Evolutionary conservation across 2,797 vertebrate genomes (phyloP).

Genomic region (Ctenopoma kingsleyae): DNA sequence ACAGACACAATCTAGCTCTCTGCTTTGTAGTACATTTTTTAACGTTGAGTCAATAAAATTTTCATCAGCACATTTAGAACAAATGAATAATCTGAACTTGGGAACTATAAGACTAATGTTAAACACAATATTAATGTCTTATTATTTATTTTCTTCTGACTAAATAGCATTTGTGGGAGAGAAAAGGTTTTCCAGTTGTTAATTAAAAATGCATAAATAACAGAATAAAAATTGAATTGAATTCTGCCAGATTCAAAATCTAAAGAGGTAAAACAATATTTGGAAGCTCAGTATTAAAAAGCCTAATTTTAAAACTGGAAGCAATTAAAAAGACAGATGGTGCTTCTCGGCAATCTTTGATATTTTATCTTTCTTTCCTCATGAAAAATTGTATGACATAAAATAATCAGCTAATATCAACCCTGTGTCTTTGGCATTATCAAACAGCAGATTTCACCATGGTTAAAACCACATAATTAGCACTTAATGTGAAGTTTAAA

Average conservation of each 20-base stretch:
- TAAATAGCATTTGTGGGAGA: slow-evolving; percentile 21
- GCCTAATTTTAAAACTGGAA: slow-evolving; percentile 69
- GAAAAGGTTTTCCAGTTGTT: slow-evolving; percentile 33
- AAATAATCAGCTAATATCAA: slow-evolving; percentile 58
- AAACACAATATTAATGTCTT: slow-evolving; percentile 38
- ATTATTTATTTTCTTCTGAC: slow-evolving; percentile 18
- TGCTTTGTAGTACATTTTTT: slow-evolving; percentile 62
- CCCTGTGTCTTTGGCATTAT: slow-evolving; percentile 36
- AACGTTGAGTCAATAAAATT: slow-evolving; percentile 70
- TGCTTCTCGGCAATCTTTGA: slow-evolving; percentile 65
- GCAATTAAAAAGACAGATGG: slow-evolving; percentile 74
- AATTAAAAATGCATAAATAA: slow-evolving; percentile 59
- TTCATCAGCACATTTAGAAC: slow-evolving; percentile 46
- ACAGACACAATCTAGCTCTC: slow-evolving; percentile 67
- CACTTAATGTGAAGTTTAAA: slow-evolving; percentile 68
- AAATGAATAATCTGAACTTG: slow-evolving; percentile 47
- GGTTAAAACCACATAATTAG: slow-evolving; percentile 64
- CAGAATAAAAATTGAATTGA: slow-evolving; percentile 55
- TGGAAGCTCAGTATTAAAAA: slow-evolving; percentile 45
- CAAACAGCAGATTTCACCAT: slow-evolving; percentile 49
- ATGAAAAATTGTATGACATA: slow-evolving; percentile 53
- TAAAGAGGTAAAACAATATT: slow-evolving; percentile 54
- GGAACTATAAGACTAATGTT: slow-evolving; percentile 28
- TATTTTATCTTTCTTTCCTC: slow-evolving; percentile 63
- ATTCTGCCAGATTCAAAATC: slow-evolving; percentile 24